phyloP scores from a whole-genome alignment of 2,888 invertebrate species.

The Eulithis prunata region DNA sequence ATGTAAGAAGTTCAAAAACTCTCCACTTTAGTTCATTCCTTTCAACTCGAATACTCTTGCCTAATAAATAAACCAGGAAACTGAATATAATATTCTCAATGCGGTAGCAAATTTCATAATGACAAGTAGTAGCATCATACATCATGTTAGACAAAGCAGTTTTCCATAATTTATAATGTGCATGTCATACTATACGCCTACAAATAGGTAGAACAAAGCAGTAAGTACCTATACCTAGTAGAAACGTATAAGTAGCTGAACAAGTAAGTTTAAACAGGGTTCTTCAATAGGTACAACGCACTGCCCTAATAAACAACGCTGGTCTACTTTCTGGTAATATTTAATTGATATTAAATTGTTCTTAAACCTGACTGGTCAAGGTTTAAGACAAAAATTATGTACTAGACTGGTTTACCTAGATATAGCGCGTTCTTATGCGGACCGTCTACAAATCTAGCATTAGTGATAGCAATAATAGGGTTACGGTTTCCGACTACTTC shows the following conservation, averaged over 20 bases:
- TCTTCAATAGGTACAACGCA: too few species aligned
- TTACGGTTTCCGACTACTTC: not conserved
- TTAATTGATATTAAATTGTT: constrained; percentile 40
- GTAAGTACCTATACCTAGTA: not conserved
- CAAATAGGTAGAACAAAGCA: constrained; percentile 36
- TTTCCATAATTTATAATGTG: constrained; percentile 37
- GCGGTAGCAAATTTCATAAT: constrained; percentile 48
- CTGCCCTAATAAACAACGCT: constrained; percentile 6
- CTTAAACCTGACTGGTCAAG: constrained; percentile 41
- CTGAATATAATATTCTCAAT: constrained; percentile 42
- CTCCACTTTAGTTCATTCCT: too few species aligned
- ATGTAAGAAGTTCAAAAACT: too few species aligned
- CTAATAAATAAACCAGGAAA: constrained; percentile 51
- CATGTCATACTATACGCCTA: constrained; percentile 41
- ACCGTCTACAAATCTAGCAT: constrained; percentile 9
- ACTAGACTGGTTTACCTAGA: constrained; percentile 41
- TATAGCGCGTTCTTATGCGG: constrained; percentile 33
- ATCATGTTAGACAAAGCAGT: constrained; percentile 38
- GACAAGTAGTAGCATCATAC: constrained; percentile 46
- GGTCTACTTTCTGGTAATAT: constrained; percentile 18
- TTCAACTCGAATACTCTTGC: not conserved
- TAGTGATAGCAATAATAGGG: not conserved
- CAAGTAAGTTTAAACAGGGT: constrained; percentile 12
- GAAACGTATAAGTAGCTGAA: constrained; percentile 8
- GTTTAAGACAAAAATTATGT: constrained; percentile 28